Percentiles rank a stretch among this genome's conserved stretches.
Evolutionary conservation across 2,797 vertebrate genomes (phyloP).

Genomic region (Acestrorhynchus altus): DNA sequence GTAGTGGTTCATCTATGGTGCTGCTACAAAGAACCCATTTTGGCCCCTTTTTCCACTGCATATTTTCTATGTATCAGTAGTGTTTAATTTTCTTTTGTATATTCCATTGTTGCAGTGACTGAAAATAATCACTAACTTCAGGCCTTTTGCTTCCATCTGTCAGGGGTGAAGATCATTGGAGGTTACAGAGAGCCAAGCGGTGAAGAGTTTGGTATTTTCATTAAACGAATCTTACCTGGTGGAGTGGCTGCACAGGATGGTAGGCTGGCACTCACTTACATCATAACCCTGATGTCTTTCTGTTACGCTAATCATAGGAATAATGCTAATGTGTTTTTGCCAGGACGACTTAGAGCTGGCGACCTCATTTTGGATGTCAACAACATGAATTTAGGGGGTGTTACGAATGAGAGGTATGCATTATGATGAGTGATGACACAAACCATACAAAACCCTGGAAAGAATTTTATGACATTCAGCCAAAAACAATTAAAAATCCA

Average conservation of each 20-base stretch:
- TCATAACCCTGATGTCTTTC: background rate
- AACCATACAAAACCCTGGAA: background rate
- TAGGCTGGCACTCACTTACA: slow-evolving; percentile 54
- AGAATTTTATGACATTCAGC: background rate
- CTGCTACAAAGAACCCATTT: background rate
- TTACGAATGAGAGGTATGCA: slow-evolving; percentile 83
- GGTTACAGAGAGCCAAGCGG: slow-evolving; percentile 81
- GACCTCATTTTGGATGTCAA: slow-evolving; percentile 90
- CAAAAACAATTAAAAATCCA: background rate
- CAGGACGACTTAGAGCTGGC: slow-evolving; percentile 84
- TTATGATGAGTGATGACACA: background rate
- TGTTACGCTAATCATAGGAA: slow-evolving; percentile 8
- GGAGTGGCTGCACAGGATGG: slow-evolving; percentile 83
- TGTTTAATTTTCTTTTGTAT: background rate
- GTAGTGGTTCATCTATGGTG: no score
- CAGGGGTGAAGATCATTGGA: slow-evolving; percentile 88
- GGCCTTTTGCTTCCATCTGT: slow-evolving; percentile 23
- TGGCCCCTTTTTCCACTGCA: background rate
- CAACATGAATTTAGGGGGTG: slow-evolving; percentile 82
- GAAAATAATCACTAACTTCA: slow-evolving; percentile 6
- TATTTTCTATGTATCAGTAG: background rate
- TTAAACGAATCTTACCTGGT: slow-evolving; percentile 84
- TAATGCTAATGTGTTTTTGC: slow-evolving; percentile 42
- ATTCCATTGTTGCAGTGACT: no score
- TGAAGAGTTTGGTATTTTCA: slow-evolving; percentile 87